phyloP scores from a whole-genome alignment of 2,888 invertebrate genomes.

The Lithophane leautieri region DNA sequence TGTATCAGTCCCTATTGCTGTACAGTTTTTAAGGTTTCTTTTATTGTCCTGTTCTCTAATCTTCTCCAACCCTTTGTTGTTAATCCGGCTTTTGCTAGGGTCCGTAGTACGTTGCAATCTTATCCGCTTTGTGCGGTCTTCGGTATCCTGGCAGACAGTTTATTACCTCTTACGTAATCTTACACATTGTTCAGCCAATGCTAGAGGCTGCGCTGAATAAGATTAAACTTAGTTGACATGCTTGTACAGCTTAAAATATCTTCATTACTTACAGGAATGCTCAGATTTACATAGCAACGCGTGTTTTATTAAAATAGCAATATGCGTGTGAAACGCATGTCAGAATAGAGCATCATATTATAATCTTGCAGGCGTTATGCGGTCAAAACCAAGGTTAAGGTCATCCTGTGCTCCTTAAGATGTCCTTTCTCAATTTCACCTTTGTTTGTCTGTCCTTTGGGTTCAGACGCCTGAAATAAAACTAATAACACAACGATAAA shows the following conservation, averaged over 20 bases:
- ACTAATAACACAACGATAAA: conserved; percentile 20
- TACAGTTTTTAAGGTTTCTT: conserved; percentile 20
- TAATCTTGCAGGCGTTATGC: conserved; percentile 8
- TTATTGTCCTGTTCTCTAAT: conserved; percentile 14
- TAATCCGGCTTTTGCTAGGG: conserved; percentile 34
- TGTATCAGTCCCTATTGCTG: not conserved
- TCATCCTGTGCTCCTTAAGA: conserved; percentile 41
- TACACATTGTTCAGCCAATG: conserved; percentile 15
- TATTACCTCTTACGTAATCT: conserved; percentile 27
- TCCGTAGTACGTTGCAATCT: conserved; percentile 26
- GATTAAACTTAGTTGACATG: conserved; percentile 6
- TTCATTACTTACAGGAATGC: not conserved
- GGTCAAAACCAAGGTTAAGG: conserved; percentile 28
- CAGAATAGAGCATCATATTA: conserved; percentile 9
- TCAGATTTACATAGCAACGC: not conserved
- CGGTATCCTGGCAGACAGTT: conserved; percentile 4
- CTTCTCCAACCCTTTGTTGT: conserved; percentile 16
- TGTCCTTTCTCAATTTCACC: conserved; percentile 49
- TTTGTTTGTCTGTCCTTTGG: conserved; percentile 27
- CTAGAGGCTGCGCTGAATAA: conserved; percentile 5
- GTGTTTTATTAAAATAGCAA: conserved; percentile 16
- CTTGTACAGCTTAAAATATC: not conserved
- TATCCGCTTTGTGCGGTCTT: conserved; percentile 27
- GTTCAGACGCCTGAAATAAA: conserved; percentile 26
- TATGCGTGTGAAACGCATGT: not conserved